Evolutionary conservation across 2,888 invertebrate species (phyloP).

Genomic region (Melipona beecheii): DNA sequence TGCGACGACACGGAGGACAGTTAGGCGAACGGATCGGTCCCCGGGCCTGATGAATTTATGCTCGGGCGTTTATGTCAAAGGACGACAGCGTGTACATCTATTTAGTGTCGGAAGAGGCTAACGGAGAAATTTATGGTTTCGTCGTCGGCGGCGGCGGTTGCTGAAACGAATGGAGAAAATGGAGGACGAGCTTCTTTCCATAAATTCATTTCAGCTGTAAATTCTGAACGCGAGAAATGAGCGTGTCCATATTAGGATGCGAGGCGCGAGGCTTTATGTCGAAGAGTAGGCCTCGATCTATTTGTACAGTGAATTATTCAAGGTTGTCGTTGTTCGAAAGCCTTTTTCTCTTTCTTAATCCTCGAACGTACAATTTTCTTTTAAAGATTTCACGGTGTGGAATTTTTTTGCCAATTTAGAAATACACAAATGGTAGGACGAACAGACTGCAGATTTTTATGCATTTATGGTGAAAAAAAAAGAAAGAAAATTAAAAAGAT

Average conservation of each 20-base stretch:
- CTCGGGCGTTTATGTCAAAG: slow-evolving; percentile 79
- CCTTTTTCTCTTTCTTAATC: no score
- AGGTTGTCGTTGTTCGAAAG: background rate
- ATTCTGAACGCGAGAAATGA: slow-evolving; percentile 77
- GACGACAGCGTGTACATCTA: slow-evolving; percentile 77
- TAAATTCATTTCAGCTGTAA: slow-evolving; percentile 81
- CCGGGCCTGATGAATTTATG: slow-evolving; percentile 78
- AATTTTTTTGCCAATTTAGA: no score
- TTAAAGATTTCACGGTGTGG: no score
- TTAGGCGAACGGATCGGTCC: slow-evolving; percentile 58
- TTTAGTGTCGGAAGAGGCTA: slow-evolving; percentile 78
- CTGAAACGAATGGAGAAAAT: slow-evolving; percentile 39
- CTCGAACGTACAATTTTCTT: no score
- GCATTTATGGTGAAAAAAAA: no score
- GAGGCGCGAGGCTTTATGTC: slow-evolving; percentile 41
- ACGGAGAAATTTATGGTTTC: slow-evolving; percentile 81
- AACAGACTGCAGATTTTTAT: no score
- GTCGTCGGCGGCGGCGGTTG: slow-evolving; percentile 67
- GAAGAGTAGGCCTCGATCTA: slow-evolving; percentile 66
- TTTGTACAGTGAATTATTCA: slow-evolving; percentile 44
- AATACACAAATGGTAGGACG: no score
- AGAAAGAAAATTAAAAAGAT: no score
- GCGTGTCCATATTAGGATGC: slow-evolving; percentile 74
- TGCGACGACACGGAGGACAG: slow-evolving; percentile 22
- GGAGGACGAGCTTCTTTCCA: slow-evolving; percentile 72